Evolutionary conservation across 2,888 invertebrate species (phyloP).

Genomic region (Seladonia tumulorum): DNA sequence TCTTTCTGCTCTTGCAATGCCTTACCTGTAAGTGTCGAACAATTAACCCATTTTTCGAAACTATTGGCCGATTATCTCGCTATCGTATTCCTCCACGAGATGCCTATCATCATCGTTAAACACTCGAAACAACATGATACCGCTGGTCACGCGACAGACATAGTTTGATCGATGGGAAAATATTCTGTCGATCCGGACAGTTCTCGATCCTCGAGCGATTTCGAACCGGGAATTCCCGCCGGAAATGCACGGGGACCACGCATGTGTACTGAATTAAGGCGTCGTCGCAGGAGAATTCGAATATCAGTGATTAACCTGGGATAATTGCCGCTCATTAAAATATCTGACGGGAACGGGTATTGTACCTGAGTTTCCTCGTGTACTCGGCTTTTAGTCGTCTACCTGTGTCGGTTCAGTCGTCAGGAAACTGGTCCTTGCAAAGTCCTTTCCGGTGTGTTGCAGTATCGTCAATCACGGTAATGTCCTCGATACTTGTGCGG

Average conservation of each 20-base stretch:
- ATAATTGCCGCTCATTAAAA: slow-evolving; percentile 41
- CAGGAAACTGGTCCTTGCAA: neutral
- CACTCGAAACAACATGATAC: neutral
- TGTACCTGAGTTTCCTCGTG: neutral
- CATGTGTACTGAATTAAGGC: slow-evolving; percentile 17
- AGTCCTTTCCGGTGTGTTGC: neutral
- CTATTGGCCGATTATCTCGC: neutral
- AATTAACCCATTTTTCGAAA: neutral
- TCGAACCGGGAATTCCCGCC: slow-evolving; percentile 39
- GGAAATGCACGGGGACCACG: slow-evolving; percentile 33
- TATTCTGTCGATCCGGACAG: neutral
- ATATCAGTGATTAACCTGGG: slow-evolving; percentile 12
- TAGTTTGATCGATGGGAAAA: neutral
- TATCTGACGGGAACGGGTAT: neutral
- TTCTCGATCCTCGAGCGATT: slow-evolving; percentile 5
- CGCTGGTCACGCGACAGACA: neutral
- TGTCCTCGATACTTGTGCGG: neutral
- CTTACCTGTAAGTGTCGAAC: slow-evolving; percentile 73
- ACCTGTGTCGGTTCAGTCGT: neutral
- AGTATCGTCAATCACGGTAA: neutral
- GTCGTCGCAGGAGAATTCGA: slow-evolving; percentile 30
- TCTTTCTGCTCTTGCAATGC: slow-evolving; percentile 69
- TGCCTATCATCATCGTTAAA: neutral
- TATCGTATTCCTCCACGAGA: neutral
- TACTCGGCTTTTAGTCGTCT: neutral